phyloP scores from a whole-genome alignment of 2,797 vertebrate species.

The Mionectes olivaceus region DNA sequence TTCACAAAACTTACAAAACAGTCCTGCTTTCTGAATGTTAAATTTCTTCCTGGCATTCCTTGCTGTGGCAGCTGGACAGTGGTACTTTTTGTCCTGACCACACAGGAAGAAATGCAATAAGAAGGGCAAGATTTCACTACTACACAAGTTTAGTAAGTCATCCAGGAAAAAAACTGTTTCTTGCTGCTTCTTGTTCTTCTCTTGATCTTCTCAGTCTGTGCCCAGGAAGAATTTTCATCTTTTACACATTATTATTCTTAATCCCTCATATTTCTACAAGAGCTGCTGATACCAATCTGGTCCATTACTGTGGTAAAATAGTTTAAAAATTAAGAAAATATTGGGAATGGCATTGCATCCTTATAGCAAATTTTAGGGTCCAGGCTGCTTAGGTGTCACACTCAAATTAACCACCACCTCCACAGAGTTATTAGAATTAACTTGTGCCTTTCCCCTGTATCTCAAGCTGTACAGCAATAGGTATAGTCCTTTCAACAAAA shows the following conservation, averaged over 20 bases:
- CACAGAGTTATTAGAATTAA: neutral
- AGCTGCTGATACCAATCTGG: neutral
- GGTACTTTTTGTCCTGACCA: neutral
- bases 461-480: neutral
- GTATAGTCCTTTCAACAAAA: neutral
- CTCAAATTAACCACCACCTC: neutral
- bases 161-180: neutral
- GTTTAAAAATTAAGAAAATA: neutral
- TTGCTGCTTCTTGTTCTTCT: neutral
- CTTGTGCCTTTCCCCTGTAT: neutral
- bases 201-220: neutral
- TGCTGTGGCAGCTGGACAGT: neutral
- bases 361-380: neutral
- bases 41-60: neutral
- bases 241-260: neutral
- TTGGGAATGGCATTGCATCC: neutral
- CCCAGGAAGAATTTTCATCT: neutral
- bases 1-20: neutral
- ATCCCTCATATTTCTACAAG: neutral
- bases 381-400: neutral
- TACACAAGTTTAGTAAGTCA: neutral
- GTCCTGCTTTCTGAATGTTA: neutral
- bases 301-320: neutral
- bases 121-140: neutral
- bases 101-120: slow-evolving; percentile 34